These are phyloP conservation scores for Drosophila ananassae DNA, from an alignment of 1,140 invertebrate genomes.

Conservation along the genomic window DNA sequence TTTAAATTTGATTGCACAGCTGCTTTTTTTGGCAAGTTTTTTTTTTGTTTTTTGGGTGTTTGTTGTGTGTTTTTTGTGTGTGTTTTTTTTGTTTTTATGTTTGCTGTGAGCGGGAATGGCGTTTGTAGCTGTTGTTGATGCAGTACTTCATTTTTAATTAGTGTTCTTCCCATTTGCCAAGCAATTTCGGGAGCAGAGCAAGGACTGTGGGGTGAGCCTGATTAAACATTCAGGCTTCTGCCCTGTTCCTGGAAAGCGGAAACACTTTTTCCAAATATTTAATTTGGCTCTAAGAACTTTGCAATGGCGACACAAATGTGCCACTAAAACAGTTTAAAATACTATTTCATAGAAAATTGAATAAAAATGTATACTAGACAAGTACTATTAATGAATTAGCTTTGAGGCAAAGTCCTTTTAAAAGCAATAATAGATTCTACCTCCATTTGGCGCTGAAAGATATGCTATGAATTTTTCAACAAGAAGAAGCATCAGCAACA, in stretches of 20 bases:
- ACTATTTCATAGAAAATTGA: background rate
- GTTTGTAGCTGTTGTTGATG: constrained; percentile 1
- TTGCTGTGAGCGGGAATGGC: background rate
- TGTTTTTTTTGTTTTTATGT: background rate
- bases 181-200: background rate
- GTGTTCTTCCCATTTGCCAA: background rate
- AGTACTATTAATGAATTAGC: background rate
- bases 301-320: constrained; percentile 5
- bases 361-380: background rate
- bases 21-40: background rate
- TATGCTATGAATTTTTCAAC: constrained; percentile 30
- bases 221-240: constrained; percentile 1
- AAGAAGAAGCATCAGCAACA: constrained; percentile 19
- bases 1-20: constrained; percentile 4
- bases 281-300: constrained; percentile 23
- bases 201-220: background rate
- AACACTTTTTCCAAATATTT: constrained; percentile 41
- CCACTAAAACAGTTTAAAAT: background rate
- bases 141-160: constrained; percentile 6
- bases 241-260: background rate
- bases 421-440: background rate
- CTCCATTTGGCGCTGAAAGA: constrained; percentile 15
- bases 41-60: background rate
- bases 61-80: background rate
- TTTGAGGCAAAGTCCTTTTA: background rate